Evolutionary conservation across 2,113 vertebrate genomes (phyloP), one percentile per base, ranked within the genome.

Genomic region (Colaptes auratus): DNA sequence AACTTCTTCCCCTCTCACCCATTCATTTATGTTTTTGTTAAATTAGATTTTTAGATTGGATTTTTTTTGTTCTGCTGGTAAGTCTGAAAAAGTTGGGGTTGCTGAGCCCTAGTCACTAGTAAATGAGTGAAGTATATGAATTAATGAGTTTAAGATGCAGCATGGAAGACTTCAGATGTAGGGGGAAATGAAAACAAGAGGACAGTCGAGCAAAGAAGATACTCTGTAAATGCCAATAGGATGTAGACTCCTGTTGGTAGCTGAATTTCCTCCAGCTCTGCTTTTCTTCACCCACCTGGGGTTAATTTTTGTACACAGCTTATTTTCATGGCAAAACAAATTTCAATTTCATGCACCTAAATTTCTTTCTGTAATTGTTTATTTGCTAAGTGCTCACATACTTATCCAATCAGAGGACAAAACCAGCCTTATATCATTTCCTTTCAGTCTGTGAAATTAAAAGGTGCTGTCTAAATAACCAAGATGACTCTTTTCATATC

Each of bases 311-410:
- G 42, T 39, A 46, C 25, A 56, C 10, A 56, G 28, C 76, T 85
- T 71, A 69, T 79, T 35, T 69, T 74, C 75, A 73, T 39, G 23
- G 52, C 42, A 86, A 94, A 95, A 64, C 31, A 80, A 91, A 94
- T 96, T 92, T 87, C 67, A 88, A 82, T 89, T 87, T 92, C 64
- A 92, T 89, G 31, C 60, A 71, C 76, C 64, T 89, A 71, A 85
- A 86, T 89, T 92, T 87, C 42, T 31, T 70, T 89, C 74, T 76
- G 30, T 82, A 84, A 52, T 10, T 76, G 50, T 69, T 92, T 94
- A 66, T 82, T 82, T 93, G 55, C 73, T 52, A 90, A 77, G 16
- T 77, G n/a, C 35, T 87, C 23, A 66, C 28, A 79, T 27, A 44
- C 24, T 89, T 93, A 76, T 30, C 50, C 83, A 90, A 78, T 73